A percentile compares a stretch with the other conserved stretches of the same genome.
Conservation (phyloP, 2,888 invertebrate genomes). For the Cepaea hortensis region DNA sequence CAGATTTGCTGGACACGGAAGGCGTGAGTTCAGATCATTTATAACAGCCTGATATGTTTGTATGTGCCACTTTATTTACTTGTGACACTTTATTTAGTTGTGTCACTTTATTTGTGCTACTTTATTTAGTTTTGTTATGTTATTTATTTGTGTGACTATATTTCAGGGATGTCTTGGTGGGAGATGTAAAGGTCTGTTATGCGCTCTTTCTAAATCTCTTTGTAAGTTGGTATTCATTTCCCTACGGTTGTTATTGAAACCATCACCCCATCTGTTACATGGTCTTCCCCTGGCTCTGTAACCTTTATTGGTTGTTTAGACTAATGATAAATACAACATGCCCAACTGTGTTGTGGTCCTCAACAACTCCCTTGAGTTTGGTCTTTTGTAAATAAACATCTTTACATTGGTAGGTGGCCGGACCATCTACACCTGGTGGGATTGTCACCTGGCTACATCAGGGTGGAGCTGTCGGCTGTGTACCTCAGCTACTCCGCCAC, state of each 20-base stretch:
- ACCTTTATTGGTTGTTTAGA: no score
- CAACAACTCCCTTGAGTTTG: no score
- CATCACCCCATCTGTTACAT: neutral
- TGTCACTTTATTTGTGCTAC: neutral
- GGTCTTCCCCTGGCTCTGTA: no score
- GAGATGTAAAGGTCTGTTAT: neutral
- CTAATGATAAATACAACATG: no score
- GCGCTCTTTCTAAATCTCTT: neutral
- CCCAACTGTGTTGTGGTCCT: no score
- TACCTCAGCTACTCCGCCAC: no score
- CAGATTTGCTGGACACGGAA: neutral
- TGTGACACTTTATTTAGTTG: neutral
- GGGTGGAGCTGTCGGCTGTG: no score
- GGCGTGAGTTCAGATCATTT: neutral
- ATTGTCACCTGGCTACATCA: no score
- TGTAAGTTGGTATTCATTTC: neutral
- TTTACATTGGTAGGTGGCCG: no score
- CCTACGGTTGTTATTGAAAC: neutral
- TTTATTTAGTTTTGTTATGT: neutral
- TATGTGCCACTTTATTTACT: neutral
- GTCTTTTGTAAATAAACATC: no score
- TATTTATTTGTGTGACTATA: neutral
- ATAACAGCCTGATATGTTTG: neutral
- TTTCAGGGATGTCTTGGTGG: neutral
- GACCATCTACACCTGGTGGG: no score